Conservation (phyloP, 1,140 invertebrate genomes). For the Nephila pilipes region DNA sequence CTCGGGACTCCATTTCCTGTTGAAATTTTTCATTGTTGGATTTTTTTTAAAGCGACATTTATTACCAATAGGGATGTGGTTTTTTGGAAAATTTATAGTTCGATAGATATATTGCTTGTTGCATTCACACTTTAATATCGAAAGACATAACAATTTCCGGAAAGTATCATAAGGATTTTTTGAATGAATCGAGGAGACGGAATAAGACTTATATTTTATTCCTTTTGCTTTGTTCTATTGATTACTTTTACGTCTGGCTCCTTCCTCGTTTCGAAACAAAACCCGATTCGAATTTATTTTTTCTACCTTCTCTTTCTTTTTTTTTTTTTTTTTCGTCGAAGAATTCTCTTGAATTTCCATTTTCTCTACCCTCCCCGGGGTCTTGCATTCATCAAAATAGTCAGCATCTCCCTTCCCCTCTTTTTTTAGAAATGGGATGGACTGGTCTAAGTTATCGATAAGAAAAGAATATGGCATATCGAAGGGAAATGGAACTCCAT, state of each 20-base stretch:
- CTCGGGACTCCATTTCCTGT: conserved; percentile 41
- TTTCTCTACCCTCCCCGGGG: conserved; percentile 20
- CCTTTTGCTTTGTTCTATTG: conserved; percentile 28
- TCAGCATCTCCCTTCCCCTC: background rate
- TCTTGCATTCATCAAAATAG: conserved; percentile 45
- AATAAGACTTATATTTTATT: background rate
- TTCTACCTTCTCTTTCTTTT: background rate
- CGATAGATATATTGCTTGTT: conserved; percentile 45
- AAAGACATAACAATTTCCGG: conserved; percentile 14
- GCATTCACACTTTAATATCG: conserved; percentile 36
- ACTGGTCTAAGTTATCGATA: conserved; percentile 28
- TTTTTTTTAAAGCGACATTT: conserved; percentile 35
- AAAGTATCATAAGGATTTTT: conserved; percentile 32
- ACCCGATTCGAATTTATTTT: conserved; percentile 24
- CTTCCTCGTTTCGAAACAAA: conserved; percentile 33
- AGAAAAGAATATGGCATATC: conserved; percentile 34
- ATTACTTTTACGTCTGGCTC: conserved; percentile 41
- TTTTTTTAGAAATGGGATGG: background rate
- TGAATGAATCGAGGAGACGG: background rate
- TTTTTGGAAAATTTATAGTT: conserved; percentile 16
- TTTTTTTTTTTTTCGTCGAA: background rate
- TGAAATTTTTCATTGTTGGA: conserved; percentile 15
- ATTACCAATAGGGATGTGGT: conserved; percentile 23
- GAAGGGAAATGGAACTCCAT: conserved; percentile 43
- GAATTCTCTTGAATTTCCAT: conserved; percentile 1